phyloP scores from a whole-genome alignment of 2,888 invertebrate species.

The Trichacis sp. region DNA sequence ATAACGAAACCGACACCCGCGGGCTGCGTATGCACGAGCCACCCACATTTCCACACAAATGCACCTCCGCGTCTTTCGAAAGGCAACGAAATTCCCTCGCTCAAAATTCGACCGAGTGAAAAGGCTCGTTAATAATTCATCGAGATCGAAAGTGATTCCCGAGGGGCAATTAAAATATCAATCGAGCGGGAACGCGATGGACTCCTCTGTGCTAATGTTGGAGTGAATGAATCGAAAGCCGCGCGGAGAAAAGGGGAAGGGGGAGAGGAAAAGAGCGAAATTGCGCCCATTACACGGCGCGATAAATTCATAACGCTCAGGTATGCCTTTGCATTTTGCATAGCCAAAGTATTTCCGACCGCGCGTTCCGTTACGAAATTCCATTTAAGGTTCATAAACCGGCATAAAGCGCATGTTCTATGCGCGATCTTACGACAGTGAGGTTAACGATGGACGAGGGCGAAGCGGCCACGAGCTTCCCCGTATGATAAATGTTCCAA shows the following conservation, averaged over 20 bases:
- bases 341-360: slow-evolving; percentile 18
- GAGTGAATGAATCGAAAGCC: not conserved
- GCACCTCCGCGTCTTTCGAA: slow-evolving; percentile 7
- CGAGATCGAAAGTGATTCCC: slow-evolving; percentile 7
- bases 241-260: not conserved
- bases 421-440: slow-evolving; percentile 22
- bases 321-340: slow-evolving; percentile 12
- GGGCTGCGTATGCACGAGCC: slow-evolving; percentile 22
- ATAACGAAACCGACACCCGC: slow-evolving; percentile 34
- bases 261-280: not conserved
- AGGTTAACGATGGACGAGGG: slow-evolving; percentile 31
- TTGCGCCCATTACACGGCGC: not conserved
- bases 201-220: not conserved
- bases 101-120: not conserved
- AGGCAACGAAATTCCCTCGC: slow-evolving; percentile 23
- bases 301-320: not conserved
- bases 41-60: slow-evolving; percentile 32
- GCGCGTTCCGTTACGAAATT: slow-evolving; percentile 44
- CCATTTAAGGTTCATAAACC: slow-evolving; percentile 39
- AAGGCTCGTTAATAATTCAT: slow-evolving; percentile 7
- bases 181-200: not conserved
- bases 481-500: slow-evolving; percentile 45
- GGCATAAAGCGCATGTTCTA: slow-evolving; percentile 33
- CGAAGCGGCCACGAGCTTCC: slow-evolving; percentile 12
- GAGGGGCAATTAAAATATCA: slow-evolving; percentile 4